Percentiles rank a stretch among this genome's conserved stretches.
Evolutionary conservation across 2,888 invertebrate species (phyloP).

Genomic region (Drosophila koepferae): DNA sequence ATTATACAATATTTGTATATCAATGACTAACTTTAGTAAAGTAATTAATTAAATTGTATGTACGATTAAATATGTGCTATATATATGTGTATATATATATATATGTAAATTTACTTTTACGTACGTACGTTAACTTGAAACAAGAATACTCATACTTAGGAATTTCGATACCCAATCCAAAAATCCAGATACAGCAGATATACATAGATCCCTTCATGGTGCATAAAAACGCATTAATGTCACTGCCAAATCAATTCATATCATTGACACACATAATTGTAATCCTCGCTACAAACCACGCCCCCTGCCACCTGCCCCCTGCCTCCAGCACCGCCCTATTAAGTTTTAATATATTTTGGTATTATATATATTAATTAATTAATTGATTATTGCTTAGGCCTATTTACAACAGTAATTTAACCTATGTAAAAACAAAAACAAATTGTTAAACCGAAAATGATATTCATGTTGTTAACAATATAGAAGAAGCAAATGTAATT

Average conservation of each 20-base stretch:
- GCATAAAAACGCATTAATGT: neutral
- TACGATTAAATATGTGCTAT: slow-evolving; percentile 25
- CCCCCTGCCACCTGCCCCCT: neutral
- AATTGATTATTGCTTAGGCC: slow-evolving; percentile 43
- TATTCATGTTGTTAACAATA: slow-evolving; percentile 35
- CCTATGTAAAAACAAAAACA: slow-evolving; percentile 2
- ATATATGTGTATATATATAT: slow-evolving; percentile 9
- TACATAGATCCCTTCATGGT: slow-evolving; percentile 1
- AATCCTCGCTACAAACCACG: slow-evolving; percentile 18
- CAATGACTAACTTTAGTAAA: slow-evolving; percentile 27
- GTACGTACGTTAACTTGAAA: slow-evolving; percentile 36
- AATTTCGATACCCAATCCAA: slow-evolving; percentile 31
- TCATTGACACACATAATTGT: slow-evolving; percentile 4
- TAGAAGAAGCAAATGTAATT: slow-evolving; percentile 51
- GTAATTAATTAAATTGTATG: slow-evolving; percentile 18
- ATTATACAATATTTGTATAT: slow-evolving; percentile 61
- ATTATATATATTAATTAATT: slow-evolving; percentile 50
- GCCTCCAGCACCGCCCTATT: slow-evolving; percentile 4
- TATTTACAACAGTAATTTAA: slow-evolving; percentile 45
- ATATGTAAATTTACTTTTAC: slow-evolving; percentile 3
- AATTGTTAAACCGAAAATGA: slow-evolving; percentile 37
- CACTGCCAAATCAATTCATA: slow-evolving; percentile 42
- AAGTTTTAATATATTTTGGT: slow-evolving; percentile 50
- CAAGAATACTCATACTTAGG: slow-evolving; percentile 56
- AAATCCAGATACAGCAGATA: slow-evolving; percentile 19